Conservation (phyloP, 2,888 invertebrate species). For the Microplitis manilae region DNA sequence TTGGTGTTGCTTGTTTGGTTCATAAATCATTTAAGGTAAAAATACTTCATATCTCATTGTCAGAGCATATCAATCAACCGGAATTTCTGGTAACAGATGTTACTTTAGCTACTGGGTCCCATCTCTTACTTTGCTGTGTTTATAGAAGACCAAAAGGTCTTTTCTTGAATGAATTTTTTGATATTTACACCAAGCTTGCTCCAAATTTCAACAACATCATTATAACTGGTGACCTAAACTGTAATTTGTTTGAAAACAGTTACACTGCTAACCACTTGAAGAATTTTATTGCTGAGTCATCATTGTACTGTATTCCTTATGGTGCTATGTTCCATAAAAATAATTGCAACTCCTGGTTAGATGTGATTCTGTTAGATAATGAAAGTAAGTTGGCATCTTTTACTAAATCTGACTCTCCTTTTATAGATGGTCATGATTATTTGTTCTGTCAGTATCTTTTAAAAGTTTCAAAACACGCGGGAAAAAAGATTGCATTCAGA, state of each 20-base stretch:
- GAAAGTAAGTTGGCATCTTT: neutral
- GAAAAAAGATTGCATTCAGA: neutral
- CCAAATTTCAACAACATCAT: conserved; percentile 20
- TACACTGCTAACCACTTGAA: conserved; percentile 8
- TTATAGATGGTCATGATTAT: neutral
- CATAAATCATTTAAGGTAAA: conserved; percentile 7
- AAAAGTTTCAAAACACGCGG: neutral
- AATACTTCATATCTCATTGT: neutral
- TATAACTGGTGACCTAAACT: conserved; percentile 14
- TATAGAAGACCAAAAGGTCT: conserved; percentile 22
- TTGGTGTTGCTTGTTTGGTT: conserved; percentile 9
- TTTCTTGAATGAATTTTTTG: conserved; percentile 2
- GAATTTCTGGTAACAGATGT: conserved; percentile 17
- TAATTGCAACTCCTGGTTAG: conserved; percentile 16
- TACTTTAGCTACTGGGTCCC: neutral
- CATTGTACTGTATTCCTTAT: neutral
- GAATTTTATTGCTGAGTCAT: neutral
- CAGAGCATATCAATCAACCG: neutral
- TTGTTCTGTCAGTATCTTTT: neutral
- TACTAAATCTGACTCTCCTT: conserved; percentile 4
- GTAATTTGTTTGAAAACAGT: neutral
- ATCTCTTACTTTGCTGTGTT: neutral
- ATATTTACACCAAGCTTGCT: neutral
- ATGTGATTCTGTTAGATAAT: conserved; percentile 18
- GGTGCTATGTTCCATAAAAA: conserved; percentile 10